A percentile compares a stretch with the other conserved stretches of the same genome.
phyloP scores from a whole-genome alignment of 2,113 vertebrate species.

The Trichomycterus rosablanca region DNA sequence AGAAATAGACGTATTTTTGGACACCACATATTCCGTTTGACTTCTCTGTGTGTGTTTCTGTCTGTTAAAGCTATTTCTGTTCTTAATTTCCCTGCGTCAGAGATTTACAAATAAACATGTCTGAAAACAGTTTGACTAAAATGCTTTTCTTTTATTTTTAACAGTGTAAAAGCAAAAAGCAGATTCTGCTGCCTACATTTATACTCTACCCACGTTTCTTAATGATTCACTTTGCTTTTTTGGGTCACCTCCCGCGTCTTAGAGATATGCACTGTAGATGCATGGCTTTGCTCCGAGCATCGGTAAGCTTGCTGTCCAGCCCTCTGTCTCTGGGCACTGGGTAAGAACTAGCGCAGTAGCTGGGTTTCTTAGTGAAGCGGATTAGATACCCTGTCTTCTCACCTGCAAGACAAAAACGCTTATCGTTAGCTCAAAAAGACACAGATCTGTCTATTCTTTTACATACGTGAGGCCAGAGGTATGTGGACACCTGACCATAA shows the following conservation, averaged over 20 bases:
- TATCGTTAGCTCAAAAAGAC: conserved; percentile 5
- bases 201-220: too few species aligned
- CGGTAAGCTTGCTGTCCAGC: conserved; percentile 64
- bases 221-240: too few species aligned
- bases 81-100: too few species aligned
- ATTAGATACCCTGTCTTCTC: conserved; percentile 44
- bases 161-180: too few species aligned
- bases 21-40: background rate
- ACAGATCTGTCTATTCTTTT: too few species aligned
- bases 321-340: conserved; percentile 57
- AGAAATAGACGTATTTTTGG: conserved; percentile 48
- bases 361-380: conserved; percentile 68
- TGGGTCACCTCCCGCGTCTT: conserved; percentile 68
- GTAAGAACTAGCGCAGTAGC: conserved; percentile 67
- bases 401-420: conserved; percentile 42
- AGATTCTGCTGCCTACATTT: too few species aligned
- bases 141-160: too few species aligned
- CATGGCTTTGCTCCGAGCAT: conserved; percentile 79
- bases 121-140: too few species aligned
- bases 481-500: too few species aligned
- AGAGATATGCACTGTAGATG: conserved; percentile 84
- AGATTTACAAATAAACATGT: too few species aligned
- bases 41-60: conserved; percentile 3
- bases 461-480: too few species aligned
- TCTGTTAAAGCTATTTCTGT: too few species aligned